Conservation (phyloP, 1,140 invertebrate genomes). For the Trachymyrmex septentrionalis region DNA sequence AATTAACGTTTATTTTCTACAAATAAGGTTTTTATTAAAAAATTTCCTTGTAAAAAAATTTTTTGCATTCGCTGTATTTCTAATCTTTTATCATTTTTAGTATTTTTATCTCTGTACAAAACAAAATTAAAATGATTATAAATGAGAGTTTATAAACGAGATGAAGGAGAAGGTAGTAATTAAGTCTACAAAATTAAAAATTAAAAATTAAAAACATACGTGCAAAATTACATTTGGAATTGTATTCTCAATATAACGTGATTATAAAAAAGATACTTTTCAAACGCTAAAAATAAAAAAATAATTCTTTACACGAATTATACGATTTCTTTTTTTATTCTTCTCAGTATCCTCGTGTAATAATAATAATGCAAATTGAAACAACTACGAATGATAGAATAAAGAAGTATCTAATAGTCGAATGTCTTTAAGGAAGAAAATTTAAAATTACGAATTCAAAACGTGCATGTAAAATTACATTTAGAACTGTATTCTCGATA, state of each 20-base stretch:
- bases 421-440: neutral
- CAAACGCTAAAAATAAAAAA: too few relatives aligned
- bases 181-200: neutral
- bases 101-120: neutral
- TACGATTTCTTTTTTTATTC: neutral
- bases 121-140: too few relatives aligned
- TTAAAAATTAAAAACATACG: too few relatives aligned
- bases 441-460: neutral
- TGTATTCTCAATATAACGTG: too few relatives aligned
- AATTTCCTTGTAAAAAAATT: too few relatives aligned
- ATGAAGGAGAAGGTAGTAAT: neutral
- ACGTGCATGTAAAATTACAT: neutral
- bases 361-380: neutral
- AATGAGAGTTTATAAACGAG: neutral
- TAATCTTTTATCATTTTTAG: neutral
- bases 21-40: too few relatives aligned
- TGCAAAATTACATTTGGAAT: too few relatives aligned
- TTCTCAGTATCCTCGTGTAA: neutral
- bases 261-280: too few relatives aligned
- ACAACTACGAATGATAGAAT: neutral
- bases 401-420: neutral
- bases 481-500: neutral
- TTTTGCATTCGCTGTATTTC: neutral
- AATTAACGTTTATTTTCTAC: too few relatives aligned
- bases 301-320: neutral